A percentile compares a stretch with the other conserved stretches of the same genome.
These are phyloP conservation scores for Apaloderma vittatum DNA, from an alignment of 2,113 vertebrate species.

Conservation along the genomic window DNA sequence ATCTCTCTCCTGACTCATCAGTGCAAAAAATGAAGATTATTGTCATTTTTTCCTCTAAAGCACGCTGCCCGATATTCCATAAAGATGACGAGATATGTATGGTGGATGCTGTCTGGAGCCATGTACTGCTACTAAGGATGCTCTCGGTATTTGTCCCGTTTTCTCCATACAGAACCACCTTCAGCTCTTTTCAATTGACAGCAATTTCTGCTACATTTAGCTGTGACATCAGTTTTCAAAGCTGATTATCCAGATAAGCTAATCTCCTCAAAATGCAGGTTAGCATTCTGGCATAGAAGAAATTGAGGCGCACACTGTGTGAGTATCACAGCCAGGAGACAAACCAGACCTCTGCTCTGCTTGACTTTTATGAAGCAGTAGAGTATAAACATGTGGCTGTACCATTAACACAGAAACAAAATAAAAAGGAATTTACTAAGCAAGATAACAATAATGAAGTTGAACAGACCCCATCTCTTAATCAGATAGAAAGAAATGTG, in stretches of 20 bases:
- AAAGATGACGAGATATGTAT: not conserved
- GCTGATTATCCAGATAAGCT: not conserved
- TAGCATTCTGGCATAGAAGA: not conserved
- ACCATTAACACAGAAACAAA: not conserved
- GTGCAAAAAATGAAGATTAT: not conserved
- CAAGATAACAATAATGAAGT: not conserved
- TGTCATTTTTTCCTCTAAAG: not conserved
- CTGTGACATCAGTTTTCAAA: not conserved
- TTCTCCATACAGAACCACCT: not conserved
- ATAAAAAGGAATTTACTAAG: conserved; percentile 3
- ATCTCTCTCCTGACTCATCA: not conserved
- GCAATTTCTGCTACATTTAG: not conserved
- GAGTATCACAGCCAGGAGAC: not conserved
- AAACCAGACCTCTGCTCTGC: not conserved
- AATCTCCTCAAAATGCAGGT: not conserved
- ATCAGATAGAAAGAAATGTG: not conserved
- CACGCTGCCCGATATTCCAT: not conserved
- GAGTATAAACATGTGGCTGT: not conserved
- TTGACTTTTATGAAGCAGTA: not conserved
- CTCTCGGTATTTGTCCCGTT: not conserved
- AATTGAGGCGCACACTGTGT: not conserved
- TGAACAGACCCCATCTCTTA: not conserved
- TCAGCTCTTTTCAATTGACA: not conserved
- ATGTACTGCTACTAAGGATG: not conserved
- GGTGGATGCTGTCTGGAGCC: not conserved